These are phyloP conservation scores for Desoria tigrina DNA, from an alignment of 2,888 invertebrate genomes.

Conservation along the genomic window DNA sequence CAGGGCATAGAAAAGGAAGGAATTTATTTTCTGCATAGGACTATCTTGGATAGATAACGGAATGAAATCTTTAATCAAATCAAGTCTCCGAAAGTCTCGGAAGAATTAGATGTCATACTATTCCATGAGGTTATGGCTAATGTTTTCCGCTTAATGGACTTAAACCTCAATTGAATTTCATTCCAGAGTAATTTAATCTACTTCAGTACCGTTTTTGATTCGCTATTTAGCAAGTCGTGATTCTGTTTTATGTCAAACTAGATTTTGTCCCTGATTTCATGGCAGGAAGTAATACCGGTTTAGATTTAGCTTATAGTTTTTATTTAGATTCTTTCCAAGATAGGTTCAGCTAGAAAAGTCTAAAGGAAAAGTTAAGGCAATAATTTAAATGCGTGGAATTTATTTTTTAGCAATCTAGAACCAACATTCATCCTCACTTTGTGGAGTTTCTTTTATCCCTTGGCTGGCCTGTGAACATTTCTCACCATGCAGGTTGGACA, in stretches of 20 bases:
- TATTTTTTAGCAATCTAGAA: conserved; percentile 57
- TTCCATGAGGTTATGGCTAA: conserved; percentile 13
- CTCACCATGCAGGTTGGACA: conserved; percentile 90
- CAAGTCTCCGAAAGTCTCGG: conserved; percentile 5
- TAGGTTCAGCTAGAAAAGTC: no score
- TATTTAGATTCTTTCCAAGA: no score
- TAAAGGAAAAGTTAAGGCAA: no score
- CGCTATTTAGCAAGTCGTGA: not conserved
- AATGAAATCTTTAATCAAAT: conserved; percentile 21
- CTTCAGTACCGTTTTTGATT: conserved; percentile 11
- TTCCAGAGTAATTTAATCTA: conserved; percentile 12
- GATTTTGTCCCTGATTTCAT: no score
- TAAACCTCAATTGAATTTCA: conserved; percentile 18
- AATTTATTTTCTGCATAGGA: no score
- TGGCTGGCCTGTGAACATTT: conserved; percentile 84
- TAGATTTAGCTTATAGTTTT: no score
- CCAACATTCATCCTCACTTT: conserved; percentile 61
- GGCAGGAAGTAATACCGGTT: no score
- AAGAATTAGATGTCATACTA: conserved; percentile 19
- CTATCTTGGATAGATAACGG: conserved; percentile 4
- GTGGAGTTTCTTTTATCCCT: conserved; percentile 68
- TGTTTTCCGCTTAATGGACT: conserved; percentile 16
- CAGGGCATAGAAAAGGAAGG: no score
- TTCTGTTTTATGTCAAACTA: no score
- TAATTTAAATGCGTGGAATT: not conserved